These are phyloP conservation scores for Pseudomyrmex gracilis DNA, from an alignment of 1,140 invertebrate genomes.

Conservation along the genomic window DNA sequence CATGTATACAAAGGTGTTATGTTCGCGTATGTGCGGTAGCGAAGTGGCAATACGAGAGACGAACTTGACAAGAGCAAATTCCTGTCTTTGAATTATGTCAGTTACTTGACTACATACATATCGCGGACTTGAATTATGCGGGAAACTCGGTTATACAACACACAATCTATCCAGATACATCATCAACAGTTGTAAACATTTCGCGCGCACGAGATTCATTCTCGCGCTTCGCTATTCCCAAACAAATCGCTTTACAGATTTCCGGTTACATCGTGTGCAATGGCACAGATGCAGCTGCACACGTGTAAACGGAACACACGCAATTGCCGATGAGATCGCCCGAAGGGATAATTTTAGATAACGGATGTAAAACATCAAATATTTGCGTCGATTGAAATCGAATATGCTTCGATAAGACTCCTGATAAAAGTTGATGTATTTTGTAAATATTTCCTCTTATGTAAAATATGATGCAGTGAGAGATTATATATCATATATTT, in stretches of 20 bases:
- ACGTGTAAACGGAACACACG: constrained; percentile 62
- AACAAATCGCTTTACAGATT: constrained; percentile 57
- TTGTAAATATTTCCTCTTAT: neutral
- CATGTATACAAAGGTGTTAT: too few species aligned
- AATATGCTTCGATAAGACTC: constrained; percentile 16
- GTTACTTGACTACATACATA: too few species aligned
- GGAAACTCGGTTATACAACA: neutral
- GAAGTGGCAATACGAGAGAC: too few species aligned
- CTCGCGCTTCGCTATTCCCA: neutral
- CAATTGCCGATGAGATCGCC: constrained; percentile 16
- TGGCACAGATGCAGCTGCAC: neutral
- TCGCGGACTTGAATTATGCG: too few species aligned
- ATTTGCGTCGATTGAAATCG: constrained; percentile 19
- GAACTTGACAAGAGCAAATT: too few species aligned
- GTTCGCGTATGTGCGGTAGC: too few species aligned
- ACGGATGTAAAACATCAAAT: constrained; percentile 59
- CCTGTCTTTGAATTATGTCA: too few species aligned
- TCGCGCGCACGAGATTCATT: constrained; percentile 32
- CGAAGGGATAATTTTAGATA: constrained; percentile 66
- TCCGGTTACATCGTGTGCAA: constrained; percentile 45
- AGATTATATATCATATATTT: neutral
- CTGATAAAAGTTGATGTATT: constrained; percentile 34
- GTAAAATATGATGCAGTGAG: too few species aligned
- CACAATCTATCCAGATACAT: constrained; percentile 23
- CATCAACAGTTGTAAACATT: constrained; percentile 44